Conservation (phyloP, 2,888 invertebrate genomes). For the Volucella inflata region DNA sequence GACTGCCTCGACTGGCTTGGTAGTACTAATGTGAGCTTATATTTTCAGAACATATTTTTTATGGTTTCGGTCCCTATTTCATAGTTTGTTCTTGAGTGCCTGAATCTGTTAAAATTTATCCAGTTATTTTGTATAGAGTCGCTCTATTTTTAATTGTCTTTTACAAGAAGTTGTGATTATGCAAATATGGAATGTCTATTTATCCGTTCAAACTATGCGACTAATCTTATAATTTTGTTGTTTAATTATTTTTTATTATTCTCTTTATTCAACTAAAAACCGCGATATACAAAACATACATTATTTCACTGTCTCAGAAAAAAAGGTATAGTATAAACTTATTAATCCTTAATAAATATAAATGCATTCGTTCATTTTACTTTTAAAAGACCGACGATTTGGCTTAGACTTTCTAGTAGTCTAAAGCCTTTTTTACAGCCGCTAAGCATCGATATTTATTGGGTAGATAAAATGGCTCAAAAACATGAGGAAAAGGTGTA, state of each 20-base stretch:
- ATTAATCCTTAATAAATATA: constrained; percentile 71
- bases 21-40: no score
- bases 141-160: no score
- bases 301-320: neutral
- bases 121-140: no score
- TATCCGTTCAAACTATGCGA: neutral
- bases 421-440: constrained; percentile 89
- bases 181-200: neutral
- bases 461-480: constrained; percentile 98
- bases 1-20: no score
- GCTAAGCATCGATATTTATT: constrained; percentile 96
- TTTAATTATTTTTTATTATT: no score
- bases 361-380: constrained; percentile 79
- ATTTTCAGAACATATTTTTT: no score
- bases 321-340: neutral
- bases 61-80: no score
- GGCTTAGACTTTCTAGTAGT: constrained; percentile 85
- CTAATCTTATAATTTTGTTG: no score
- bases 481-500: constrained; percentile 98
- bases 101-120: no score
- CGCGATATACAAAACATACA: neutral
- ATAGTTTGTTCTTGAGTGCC: no score
- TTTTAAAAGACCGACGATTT: neutral
- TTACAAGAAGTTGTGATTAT: no score
- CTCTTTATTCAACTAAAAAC: no score